Percentiles rank a stretch among this genome's conserved stretches.
phyloP scores from a whole-genome alignment of 1,140 invertebrate species.

The Drosophila lacteicornis region DNA sequence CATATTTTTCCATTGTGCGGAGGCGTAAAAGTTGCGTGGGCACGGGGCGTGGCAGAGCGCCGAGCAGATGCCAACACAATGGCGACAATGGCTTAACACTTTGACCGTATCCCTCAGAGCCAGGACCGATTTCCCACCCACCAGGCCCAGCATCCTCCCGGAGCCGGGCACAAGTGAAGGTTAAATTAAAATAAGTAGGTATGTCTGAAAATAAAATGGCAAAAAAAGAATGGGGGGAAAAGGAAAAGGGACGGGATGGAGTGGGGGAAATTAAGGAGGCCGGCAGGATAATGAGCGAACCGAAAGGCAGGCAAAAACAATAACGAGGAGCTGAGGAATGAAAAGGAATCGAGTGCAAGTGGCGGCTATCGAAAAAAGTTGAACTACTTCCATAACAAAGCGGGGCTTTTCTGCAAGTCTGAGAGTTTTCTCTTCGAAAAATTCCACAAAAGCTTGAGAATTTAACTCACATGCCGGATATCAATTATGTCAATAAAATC shows the following conservation, averaged over 20 bases:
- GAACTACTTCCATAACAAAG: not conserved
- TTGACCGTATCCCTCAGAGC: conserved; percentile 23
- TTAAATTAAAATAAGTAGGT: conserved; percentile 59
- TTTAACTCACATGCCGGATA: not conserved
- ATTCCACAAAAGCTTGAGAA: not conserved
- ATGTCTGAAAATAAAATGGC: conserved; percentile 24
- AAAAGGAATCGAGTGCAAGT: not conserved
- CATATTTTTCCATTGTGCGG: conserved; percentile 33
- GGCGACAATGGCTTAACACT: conserved; percentile 56
- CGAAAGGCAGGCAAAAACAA: conserved; percentile 3
- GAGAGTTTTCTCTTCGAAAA: not conserved
- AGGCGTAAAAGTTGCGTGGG: conserved; percentile 40
- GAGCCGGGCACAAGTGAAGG: conserved; percentile 23
- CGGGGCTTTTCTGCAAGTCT: not conserved
- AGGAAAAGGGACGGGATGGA: not conserved
- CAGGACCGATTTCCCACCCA: not conserved
- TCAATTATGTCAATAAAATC: conserved; percentile 1
- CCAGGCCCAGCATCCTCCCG: not conserved
- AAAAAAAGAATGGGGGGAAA: not conserved
- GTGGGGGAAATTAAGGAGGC: conserved; percentile 20
- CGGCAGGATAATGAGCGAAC: conserved; percentile 17
- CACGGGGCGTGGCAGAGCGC: conserved; percentile 16
- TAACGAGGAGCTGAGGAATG: not conserved
- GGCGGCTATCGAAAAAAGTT: not conserved
- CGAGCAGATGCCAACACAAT: conserved; percentile 49